These are phyloP conservation scores for Theocolax elegans DNA, from an alignment of 1,140 invertebrate genomes.

Conservation along the genomic window DNA sequence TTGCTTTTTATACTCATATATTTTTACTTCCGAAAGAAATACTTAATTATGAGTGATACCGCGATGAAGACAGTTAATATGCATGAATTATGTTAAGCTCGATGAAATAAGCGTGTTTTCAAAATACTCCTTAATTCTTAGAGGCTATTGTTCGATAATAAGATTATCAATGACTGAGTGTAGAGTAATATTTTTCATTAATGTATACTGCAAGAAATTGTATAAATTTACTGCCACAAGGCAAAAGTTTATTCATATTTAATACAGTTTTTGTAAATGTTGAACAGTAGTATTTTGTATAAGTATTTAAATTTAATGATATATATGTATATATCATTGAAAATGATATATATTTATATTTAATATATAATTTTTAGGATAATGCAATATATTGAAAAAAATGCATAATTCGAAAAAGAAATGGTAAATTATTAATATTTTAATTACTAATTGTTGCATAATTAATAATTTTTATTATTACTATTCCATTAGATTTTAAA, in stretches of 20 bases:
- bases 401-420: no score
- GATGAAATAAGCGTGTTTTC: background rate
- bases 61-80: background rate
- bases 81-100: background rate
- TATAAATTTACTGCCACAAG: background rate
- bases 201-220: background rate
- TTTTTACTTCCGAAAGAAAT: no score
- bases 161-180: conserved; percentile 1
- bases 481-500: no score
- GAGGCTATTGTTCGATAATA: conserved; percentile 17
- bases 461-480: no score
- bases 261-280: conserved; percentile 9
- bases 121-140: conserved; percentile 5
- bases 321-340: conserved; percentile 5
- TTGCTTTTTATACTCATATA: no score
- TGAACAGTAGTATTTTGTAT: background rate
- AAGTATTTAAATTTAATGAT: background rate
- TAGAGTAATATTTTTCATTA: conserved; percentile 6
- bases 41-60: background rate
- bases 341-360: conserved; percentile 4
- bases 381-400: no score
- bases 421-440: no score
- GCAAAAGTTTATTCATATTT: conserved; percentile 13
- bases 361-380: no score
- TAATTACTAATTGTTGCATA: no score